Percentiles rank a stretch among this genome's conserved stretches.
Evolutionary conservation across 2,113 vertebrate species (phyloP).

Genomic region (Paracanthobrama guichenoti): DNA sequence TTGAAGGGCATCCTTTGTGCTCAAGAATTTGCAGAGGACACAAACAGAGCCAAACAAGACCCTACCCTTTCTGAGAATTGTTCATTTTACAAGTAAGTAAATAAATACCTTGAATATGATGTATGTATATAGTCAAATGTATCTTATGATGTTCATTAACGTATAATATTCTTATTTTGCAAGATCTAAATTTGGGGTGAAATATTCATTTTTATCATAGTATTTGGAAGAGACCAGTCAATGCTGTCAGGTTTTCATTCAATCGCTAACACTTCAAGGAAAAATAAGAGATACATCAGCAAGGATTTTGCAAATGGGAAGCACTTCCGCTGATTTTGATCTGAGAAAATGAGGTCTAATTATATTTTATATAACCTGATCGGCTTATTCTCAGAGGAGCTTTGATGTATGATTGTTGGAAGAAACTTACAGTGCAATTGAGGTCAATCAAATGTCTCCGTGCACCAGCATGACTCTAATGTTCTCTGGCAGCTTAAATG

Average conservation of each 20-base stretch:
- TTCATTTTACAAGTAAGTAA: neutral
- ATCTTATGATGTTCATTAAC: too few species aligned
- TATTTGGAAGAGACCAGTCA: neutral
- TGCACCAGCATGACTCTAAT: slow-evolving; percentile 29
- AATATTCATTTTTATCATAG: neutral
- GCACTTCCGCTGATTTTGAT: neutral
- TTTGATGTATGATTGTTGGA: slow-evolving; percentile 1
- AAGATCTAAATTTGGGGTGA: too few species aligned
- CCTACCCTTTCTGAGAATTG: neutral
- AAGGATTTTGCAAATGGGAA: neutral
- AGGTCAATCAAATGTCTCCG: slow-evolving; percentile 1
- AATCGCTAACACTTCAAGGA: neutral
- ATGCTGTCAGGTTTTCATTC: neutral
- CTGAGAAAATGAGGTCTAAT: neutral
- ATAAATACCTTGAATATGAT: neutral
- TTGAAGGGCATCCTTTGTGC: slow-evolving; percentile 55
- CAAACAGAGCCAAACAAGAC: slow-evolving; percentile 27
- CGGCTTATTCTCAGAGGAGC: neutral
- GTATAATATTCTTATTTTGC: too few species aligned
- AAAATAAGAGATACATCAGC: neutral
- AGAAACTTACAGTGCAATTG: neutral
- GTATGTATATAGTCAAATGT: neutral
- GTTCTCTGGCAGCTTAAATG: neutral
- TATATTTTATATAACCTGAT: slow-evolving; percentile 1
- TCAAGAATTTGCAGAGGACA: slow-evolving; percentile 41